These are phyloP conservation scores for Chalcosyrphus nemorum DNA, from an alignment of 2,888 invertebrate species.

Conservation along the genomic window DNA sequence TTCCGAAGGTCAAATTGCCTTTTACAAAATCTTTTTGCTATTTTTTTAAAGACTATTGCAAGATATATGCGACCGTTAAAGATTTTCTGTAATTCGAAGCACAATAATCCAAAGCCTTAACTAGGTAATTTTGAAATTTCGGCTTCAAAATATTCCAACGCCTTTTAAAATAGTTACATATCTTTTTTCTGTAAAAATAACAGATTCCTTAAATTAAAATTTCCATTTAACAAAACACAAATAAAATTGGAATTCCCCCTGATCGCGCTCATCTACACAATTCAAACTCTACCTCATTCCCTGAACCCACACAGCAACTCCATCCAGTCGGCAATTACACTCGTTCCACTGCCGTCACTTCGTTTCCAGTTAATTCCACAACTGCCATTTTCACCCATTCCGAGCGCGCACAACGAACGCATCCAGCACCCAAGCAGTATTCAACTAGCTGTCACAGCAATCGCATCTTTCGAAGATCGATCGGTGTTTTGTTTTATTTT, in stretches of 20 bases:
- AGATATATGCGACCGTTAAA: too few relatives aligned
- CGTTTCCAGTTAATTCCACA: conserved; percentile 53
- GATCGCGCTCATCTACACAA: conserved; percentile 20
- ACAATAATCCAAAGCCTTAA: too few relatives aligned
- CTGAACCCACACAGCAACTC: conserved; percentile 21
- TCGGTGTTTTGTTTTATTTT: conserved; percentile 36
- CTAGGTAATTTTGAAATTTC: too few relatives aligned
- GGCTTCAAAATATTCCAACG: too few relatives aligned
- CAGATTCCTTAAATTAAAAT: neutral
- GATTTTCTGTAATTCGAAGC: too few relatives aligned
- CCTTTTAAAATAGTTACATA: too few relatives aligned
- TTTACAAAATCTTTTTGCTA: too few relatives aligned
- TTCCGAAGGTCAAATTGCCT: too few relatives aligned
- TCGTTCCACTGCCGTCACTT: conserved; percentile 13
- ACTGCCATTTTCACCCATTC: conserved; percentile 20
- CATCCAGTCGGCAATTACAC: conserved; percentile 7
- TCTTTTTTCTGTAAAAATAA: too few relatives aligned
- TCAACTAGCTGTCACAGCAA: conserved; percentile 55
- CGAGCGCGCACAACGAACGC: conserved; percentile 39
- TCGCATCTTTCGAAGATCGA: conserved; percentile 16
- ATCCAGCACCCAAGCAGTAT: conserved; percentile 52
- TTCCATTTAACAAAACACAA: too few relatives aligned
- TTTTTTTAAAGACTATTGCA: too few relatives aligned
- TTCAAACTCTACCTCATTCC: neutral
- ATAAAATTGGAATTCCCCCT: neutral